phyloP scores from a whole-genome alignment of 2,113 vertebrate species.

The Aptenodytes forsteri region DNA sequence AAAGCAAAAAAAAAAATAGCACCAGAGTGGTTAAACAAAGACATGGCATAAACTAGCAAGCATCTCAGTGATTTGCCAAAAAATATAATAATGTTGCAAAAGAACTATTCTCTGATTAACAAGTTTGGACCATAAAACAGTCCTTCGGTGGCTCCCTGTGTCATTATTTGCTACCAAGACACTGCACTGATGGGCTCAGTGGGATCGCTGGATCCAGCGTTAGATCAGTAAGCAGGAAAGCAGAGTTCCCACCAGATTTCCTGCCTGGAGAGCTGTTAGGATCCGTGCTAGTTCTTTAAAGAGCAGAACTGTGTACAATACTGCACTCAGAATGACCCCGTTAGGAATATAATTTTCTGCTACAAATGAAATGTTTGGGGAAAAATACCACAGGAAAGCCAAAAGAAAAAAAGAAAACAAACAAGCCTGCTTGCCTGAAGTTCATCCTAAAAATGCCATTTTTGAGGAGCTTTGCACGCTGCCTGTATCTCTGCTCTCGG shows the following conservation, averaged over 20 bases:
- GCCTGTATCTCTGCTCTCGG: not conserved
- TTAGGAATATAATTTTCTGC: conserved; percentile 53
- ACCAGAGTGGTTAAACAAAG: conserved; percentile 8
- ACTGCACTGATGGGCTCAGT: conserved; percentile 36
- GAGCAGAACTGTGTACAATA: conserved; percentile 52
- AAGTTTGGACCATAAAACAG: not conserved
- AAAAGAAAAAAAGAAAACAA: not conserved
- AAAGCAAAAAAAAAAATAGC: not conserved
- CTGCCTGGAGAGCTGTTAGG: conserved; percentile 55
- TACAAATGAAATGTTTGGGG: conserved; percentile 51
- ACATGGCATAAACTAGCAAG: not conserved
- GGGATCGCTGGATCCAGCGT: not conserved
- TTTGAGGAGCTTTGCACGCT: not conserved
- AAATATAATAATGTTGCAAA: conserved; percentile 4
- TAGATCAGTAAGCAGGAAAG: conserved; percentile 54
- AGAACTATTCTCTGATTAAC: not conserved
- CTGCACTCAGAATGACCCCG: conserved; percentile 21
- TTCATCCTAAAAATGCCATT: not conserved
- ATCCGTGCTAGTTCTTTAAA: conserved; percentile 53
- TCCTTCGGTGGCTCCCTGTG: conserved; percentile 17
- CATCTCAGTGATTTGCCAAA: not conserved
- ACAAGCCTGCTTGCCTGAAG: not conserved
- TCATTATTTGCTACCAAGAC: conserved; percentile 13
- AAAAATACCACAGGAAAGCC: not conserved
- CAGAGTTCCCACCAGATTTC: conserved; percentile 47